These are phyloP conservation scores for Reinhardtius hippoglossoides DNA, from an alignment of 2,113 vertebrate genomes.

Conservation along the genomic window DNA sequence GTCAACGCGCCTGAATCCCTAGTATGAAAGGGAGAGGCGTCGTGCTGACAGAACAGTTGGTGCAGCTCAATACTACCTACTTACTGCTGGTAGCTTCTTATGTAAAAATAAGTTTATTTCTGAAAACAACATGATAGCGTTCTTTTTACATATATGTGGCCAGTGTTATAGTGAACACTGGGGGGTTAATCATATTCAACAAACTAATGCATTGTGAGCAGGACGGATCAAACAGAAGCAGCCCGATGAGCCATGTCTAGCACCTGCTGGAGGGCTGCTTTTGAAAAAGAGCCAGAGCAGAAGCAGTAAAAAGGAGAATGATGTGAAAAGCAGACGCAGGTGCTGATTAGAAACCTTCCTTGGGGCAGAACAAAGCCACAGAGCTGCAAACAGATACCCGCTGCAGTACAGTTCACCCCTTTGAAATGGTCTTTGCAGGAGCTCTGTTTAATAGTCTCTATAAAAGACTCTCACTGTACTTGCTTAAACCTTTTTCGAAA, in stretches of 20 bases:
- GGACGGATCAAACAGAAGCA: conserved; percentile 44
- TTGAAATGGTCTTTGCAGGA: conserved; percentile 51
- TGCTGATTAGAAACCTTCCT: conserved; percentile 58
- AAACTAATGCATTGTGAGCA: conserved; percentile 7
- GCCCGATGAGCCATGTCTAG: conserved; percentile 14
- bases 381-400: conserved; percentile 50
- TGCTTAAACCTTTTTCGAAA: conserved; percentile 42
- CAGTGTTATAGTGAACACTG: background rate
- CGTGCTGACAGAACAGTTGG: no score
- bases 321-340: conserved; percentile 48
- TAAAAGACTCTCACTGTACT: conserved; percentile 51
- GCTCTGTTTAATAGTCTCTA: conserved; percentile 57
- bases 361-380: conserved; percentile 39
- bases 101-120: background rate
- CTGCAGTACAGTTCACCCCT: conserved; percentile 34
- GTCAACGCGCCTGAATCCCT: no score
- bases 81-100: background rate
- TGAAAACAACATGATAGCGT: background rate
- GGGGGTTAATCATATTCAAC: background rate
- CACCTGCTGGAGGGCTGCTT: conserved; percentile 52
- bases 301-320: conserved; percentile 49
- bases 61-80: no score
- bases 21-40: no score
- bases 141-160: background rate
- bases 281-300: conserved; percentile 52